phyloP scores from a whole-genome alignment of 1,140 invertebrate species.

The Idris sp. region DNA sequence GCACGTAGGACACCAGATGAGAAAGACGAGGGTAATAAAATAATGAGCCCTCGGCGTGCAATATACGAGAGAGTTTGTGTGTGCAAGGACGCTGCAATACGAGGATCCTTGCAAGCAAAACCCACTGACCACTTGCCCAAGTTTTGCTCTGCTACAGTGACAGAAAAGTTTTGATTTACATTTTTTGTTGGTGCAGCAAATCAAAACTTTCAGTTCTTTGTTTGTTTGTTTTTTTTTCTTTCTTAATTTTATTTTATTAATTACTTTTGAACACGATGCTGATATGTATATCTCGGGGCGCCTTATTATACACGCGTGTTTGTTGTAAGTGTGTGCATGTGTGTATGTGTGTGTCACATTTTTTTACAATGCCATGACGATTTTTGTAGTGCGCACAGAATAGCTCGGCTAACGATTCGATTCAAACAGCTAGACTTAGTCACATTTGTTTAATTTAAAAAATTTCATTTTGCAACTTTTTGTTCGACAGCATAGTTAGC shows the following conservation, averaged over 20 bases:
- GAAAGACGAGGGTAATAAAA: slow-evolving; percentile 1
- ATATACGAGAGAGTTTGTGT: slow-evolving; percentile 31
- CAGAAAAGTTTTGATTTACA: too few relatives aligned
- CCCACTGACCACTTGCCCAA: too few relatives aligned
- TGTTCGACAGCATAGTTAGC: too few relatives aligned
- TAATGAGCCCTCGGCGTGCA: slow-evolving; percentile 38
- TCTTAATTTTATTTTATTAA: neutral
- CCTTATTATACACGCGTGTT: slow-evolving; percentile 30
- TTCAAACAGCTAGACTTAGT: too few relatives aligned
- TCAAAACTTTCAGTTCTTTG: too few relatives aligned
- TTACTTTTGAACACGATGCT: slow-evolving; percentile 6
- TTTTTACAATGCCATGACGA: slow-evolving; percentile 52
- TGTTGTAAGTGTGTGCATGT: slow-evolving; percentile 27
- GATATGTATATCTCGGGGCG: slow-evolving; percentile 31
- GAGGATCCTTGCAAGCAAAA: slow-evolving; percentile 1
- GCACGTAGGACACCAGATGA: slow-evolving; percentile 38
- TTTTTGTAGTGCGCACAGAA: slow-evolving; percentile 44
- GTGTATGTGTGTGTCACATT: slow-evolving; percentile 33
- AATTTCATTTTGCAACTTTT: too few relatives aligned
- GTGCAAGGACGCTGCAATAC: slow-evolving; percentile 31
- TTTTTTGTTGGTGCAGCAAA: too few relatives aligned
- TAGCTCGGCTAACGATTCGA: slow-evolving; percentile 45
- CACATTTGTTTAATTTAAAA: too few relatives aligned
- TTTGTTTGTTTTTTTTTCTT: slow-evolving; percentile 5
- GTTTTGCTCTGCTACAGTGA: too few relatives aligned